phyloP scores from a whole-genome alignment of 2,888 invertebrate genomes.

The Gryllus longicercus region DNA sequence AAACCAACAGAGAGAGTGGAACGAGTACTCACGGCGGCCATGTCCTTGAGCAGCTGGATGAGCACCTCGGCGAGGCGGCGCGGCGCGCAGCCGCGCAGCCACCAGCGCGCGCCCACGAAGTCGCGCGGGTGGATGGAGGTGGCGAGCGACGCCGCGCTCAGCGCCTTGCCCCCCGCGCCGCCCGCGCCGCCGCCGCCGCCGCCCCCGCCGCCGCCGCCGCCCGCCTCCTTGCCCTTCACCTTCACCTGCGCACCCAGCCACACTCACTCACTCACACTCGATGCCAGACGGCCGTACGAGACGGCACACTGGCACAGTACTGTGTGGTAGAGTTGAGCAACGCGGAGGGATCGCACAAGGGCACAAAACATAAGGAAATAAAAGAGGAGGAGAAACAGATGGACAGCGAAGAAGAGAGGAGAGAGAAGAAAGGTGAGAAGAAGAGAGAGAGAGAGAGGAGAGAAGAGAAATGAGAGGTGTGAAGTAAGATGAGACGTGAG shows the following conservation, averaged over 20 bases:
- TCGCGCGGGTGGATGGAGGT: conserved; percentile 59
- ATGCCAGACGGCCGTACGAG: too few relatives aligned
- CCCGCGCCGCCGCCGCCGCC: conserved; percentile 48
- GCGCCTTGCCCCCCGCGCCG: conserved; percentile 49
- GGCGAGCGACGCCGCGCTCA: conserved; percentile 58
- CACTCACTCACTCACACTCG: not conserved
- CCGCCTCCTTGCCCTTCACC: conserved; percentile 60
- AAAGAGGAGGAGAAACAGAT: too few relatives aligned
- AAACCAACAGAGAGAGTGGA: too few relatives aligned
- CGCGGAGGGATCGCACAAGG: too few relatives aligned
- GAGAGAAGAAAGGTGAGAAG: too few relatives aligned
- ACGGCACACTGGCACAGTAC: too few relatives aligned
- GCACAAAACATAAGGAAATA: too few relatives aligned
- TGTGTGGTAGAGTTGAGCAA: too few relatives aligned
- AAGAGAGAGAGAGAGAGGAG: too few relatives aligned
- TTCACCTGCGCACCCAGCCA: conserved; percentile 55
- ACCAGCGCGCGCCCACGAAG: conserved; percentile 66
- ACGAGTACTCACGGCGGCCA: conserved; percentile 72
- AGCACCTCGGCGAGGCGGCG: conserved; percentile 85
- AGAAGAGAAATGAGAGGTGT: too few relatives aligned
- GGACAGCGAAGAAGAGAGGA: too few relatives aligned
- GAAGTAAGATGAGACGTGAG: too few relatives aligned
- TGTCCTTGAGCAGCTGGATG: conserved; percentile 82
- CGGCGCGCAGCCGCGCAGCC: conserved; percentile 78
- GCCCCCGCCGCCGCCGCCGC: conserved; percentile 53